phyloP scores from a whole-genome alignment of 2,113 vertebrate species.

The Rhegmatorhina hoffmannsi region DNA sequence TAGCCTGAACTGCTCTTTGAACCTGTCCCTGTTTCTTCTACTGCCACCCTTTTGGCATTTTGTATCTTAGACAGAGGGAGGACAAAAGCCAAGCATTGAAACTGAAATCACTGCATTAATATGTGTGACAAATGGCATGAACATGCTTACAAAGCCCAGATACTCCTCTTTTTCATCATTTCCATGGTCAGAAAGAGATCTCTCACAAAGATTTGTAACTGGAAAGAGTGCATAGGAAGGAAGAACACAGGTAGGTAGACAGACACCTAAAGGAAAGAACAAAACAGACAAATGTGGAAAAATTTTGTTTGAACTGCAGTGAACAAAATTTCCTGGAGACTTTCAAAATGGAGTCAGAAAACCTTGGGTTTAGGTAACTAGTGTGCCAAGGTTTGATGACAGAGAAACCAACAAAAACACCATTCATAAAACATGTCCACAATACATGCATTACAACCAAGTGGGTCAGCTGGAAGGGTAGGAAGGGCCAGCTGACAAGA shows the following conservation, averaged over 20 bases:
- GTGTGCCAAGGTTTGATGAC: background rate
- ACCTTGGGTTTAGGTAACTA: background rate
- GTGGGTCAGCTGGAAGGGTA: background rate
- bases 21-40: conserved; percentile 42
- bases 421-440: conserved; percentile 40
- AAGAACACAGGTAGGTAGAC: background rate
- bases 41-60: conserved; percentile 32
- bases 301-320: background rate
- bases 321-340: background rate
- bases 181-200: background rate
- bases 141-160: conserved; percentile 26
- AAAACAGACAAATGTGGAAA: background rate
- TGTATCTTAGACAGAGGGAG: conserved; percentile 22
- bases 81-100: conserved; percentile 22
- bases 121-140: conserved; percentile 50
- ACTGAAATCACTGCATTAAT: conserved; percentile 51
- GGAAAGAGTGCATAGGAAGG: background rate
- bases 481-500: background rate
- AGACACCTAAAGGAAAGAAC: background rate
- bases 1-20: conserved; percentile 54
- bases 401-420: background rate
- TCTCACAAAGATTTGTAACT: background rate
- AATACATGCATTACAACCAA: background rate
- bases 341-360: background rate
- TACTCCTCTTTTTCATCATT: background rate